Evolutionary conservation across 2,888 invertebrate species (phyloP), one percentile per base, ranked within the genome.

Genomic region (Cylloceria caligata): DNA sequence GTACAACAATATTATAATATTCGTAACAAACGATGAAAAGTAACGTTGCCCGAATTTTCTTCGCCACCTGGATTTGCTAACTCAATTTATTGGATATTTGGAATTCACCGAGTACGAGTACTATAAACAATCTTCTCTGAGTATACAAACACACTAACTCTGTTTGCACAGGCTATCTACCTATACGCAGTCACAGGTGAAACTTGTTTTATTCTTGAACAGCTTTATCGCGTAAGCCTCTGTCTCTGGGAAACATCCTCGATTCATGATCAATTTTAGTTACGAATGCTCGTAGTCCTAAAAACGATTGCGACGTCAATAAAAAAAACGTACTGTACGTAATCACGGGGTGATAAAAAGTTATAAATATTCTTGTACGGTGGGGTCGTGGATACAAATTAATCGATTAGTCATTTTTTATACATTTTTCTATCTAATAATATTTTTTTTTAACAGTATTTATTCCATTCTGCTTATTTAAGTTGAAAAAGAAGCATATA

Each of bases 81-180:
- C 49, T 74, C 74, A 42, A 78, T 82, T 82, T 78, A 82, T 78
- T 49, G 78, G 57, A 16, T 74, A 49, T 60, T 81, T 47, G 19
- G 24, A 74, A 39, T 74, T 65, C 0, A 55, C 57, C 64, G 55
- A 62, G 52, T 65, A 72, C 67, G 34, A 72, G 60, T 21, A 13
- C 47, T 9, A 39, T 68, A 68, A 65, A 72, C 76, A 60, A 72
- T 72, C 47, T 64, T 67, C 57, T 4, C 13, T 21, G 21, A 19
- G 39, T 60, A 21, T 72, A 67, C 65, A 45, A 30, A 34, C 72
- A 0, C 3, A 0, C 45, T 19, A 0, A 42, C 34, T 3, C 11
- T 45, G 64, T 42, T 30, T 34, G 1, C 60, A 21, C 42, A 55
- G 24, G 24, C 39, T 36, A 21, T 24, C 24, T 16, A 27, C 19